Evolutionary conservation across 2,113 vertebrate genomes (phyloP).

Genomic region (Phrynocephalus versicolor): DNA sequence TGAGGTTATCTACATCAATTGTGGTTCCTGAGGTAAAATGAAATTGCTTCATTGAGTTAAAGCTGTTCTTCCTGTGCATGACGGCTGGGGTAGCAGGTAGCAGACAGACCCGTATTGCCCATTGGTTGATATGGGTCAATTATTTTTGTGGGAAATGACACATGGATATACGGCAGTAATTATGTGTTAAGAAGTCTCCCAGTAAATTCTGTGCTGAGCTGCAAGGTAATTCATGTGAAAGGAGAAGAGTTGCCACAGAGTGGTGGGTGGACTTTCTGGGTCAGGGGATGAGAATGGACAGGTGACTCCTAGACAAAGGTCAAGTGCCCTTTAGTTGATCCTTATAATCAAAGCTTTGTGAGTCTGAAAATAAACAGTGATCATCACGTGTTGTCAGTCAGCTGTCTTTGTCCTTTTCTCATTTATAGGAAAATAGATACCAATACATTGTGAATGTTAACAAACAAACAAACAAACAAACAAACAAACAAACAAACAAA

Average conservation of each 20-base stretch:
- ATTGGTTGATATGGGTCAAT: not conserved
- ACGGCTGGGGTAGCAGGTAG: not conserved
- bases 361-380: not conserved
- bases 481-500: no score
- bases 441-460: not conserved
- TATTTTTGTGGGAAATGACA: not conserved
- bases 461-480: no score
- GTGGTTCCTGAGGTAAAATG: not conserved
- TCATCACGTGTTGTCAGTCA: not conserved
- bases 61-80: not conserved
- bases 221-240: not conserved
- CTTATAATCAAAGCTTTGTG: not conserved
- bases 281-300: not conserved
- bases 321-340: not conserved
- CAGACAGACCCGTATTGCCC: accelerated
- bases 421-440: not conserved
- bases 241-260: not conserved
- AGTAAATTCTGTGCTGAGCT: not conserved
- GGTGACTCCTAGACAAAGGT: not conserved
- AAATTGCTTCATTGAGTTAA: not conserved
- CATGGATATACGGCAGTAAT: not conserved
- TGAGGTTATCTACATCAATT: not conserved
- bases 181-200: not conserved
- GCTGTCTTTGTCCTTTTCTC: not conserved
- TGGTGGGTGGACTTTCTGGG: not conserved